phyloP scores from a whole-genome alignment of 2,888 invertebrate species.

The Meteorus cinctellus region DNA sequence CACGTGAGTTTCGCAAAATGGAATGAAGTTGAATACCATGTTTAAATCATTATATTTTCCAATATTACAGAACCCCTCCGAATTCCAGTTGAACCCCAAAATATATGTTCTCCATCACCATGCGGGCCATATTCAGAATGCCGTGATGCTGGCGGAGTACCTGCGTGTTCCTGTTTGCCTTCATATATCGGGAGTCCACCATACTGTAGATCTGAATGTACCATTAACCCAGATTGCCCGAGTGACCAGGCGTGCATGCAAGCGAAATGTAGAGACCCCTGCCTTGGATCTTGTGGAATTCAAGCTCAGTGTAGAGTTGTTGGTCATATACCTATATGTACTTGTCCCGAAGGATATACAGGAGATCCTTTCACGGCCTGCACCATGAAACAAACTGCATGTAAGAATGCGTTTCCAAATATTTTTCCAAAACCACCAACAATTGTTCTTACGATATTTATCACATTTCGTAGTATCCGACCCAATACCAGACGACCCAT shows the following conservation, averaged over 20 bases:
- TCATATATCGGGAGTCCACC: constrained; percentile 82
- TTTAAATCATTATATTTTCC: neutral
- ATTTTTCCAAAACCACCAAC: constrained; percentile 43
- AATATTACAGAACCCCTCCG: constrained; percentile 51
- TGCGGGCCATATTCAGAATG: constrained; percentile 82
- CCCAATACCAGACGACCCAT: constrained; percentile 75
- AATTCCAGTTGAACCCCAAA: constrained; percentile 52
- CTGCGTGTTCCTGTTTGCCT: constrained; percentile 80
- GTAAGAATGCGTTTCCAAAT: neutral
- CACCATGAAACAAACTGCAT: constrained; percentile 70
- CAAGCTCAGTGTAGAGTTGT: constrained; percentile 83
- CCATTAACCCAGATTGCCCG: constrained; percentile 82
- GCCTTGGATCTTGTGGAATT: constrained; percentile 84
- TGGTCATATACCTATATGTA: constrained; percentile 85
- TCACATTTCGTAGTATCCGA: constrained; percentile 25
- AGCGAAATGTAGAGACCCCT: constrained; percentile 85
- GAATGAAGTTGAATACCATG: neutral
- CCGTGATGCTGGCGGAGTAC: constrained; percentile 76
- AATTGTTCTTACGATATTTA: constrained; percentile 68
- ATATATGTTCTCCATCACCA: constrained; percentile 74
- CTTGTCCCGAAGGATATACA: constrained; percentile 80
- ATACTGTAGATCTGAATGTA: constrained; percentile 77
- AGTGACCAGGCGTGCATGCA: constrained; percentile 84
- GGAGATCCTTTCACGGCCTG: constrained; percentile 83
- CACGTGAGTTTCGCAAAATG: constrained; percentile 67